Conservation (phyloP, 2,888 invertebrate species). For the Tenthredo amoena region DNA sequence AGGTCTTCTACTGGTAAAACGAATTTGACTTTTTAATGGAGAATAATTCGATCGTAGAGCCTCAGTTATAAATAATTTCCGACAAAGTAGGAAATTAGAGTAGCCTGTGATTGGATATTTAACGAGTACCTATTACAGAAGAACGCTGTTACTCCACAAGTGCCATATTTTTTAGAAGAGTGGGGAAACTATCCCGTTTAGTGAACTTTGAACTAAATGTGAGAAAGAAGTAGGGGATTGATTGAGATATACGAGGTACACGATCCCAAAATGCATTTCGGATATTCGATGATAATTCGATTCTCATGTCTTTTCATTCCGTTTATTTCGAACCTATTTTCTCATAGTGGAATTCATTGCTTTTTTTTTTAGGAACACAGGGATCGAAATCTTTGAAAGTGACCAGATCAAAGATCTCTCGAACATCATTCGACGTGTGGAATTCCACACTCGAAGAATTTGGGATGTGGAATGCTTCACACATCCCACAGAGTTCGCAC, state of each 20-base stretch:
- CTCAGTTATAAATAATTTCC: background rate
- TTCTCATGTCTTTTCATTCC: background rate
- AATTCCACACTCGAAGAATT: background rate
- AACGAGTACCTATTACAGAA: background rate
- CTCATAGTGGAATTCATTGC: background rate
- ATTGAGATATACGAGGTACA: background rate
- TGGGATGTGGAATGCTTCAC: background rate
- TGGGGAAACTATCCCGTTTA: background rate
- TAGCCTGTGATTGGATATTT: background rate
- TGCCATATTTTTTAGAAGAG: background rate
- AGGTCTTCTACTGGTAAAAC: slow-evolving; percentile 93
- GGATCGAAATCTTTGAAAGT: background rate
- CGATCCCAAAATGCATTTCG: background rate
- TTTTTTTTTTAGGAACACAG: background rate
- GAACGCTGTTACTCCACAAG: background rate
- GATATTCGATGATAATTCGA: background rate
- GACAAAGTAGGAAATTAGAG: background rate
- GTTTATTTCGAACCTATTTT: background rate
- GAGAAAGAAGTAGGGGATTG: background rate
- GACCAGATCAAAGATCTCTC: background rate
- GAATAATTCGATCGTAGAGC: background rate
- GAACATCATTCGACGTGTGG: background rate
- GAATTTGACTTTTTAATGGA: background rate
- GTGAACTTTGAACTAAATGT: background rate
- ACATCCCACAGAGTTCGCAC: background rate